A percentile compares a stretch with the other conserved stretches of the same genome.
Conservation (phyloP, 92 coral and sea anemone species). For the Paragorgia papillata region DNA sequence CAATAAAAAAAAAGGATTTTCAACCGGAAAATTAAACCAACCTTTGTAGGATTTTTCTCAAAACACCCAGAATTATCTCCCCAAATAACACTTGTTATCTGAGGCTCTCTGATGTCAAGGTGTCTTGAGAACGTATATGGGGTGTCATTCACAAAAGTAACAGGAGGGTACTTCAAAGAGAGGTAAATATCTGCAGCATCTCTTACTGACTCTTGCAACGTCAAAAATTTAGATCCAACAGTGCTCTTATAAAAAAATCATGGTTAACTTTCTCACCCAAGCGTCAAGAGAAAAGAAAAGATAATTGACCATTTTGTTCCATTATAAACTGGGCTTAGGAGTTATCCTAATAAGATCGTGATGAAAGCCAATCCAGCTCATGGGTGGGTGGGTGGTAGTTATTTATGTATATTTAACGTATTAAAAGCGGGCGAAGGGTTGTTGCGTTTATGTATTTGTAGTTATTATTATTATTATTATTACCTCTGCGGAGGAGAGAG, state of each 20-base stretch:
- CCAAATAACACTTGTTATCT: constrained; percentile 12
- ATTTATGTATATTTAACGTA: no score
- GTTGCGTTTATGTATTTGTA: no score
- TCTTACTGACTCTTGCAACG: constrained; percentile 44
- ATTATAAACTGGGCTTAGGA: not conserved
- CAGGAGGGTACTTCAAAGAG: constrained; percentile 42
- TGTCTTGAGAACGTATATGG: constrained; percentile 62
- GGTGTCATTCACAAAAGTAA: constrained; percentile 49
- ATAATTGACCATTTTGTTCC: no score
- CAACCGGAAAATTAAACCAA: no score
- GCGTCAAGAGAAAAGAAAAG: no score
- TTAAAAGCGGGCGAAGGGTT: no score
- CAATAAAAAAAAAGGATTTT: no score
- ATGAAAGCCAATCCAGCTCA: no score
- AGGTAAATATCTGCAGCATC: constrained; percentile 61
- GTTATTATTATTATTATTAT: no score
- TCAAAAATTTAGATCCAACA: constrained; percentile 59
- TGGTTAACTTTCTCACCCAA: not conserved
- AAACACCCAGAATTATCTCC: constrained; percentile 47
- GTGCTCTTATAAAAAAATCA: constrained; percentile 28
- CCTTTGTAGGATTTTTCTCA: constrained; percentile 19
- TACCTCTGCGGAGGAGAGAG: no score
- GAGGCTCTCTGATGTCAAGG: constrained; percentile 48
- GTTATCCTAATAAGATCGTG: no score
- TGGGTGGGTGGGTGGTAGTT: no score